Conservation (phyloP, 2,797 vertebrate genomes). For the Coendou prehensilis region DNA sequence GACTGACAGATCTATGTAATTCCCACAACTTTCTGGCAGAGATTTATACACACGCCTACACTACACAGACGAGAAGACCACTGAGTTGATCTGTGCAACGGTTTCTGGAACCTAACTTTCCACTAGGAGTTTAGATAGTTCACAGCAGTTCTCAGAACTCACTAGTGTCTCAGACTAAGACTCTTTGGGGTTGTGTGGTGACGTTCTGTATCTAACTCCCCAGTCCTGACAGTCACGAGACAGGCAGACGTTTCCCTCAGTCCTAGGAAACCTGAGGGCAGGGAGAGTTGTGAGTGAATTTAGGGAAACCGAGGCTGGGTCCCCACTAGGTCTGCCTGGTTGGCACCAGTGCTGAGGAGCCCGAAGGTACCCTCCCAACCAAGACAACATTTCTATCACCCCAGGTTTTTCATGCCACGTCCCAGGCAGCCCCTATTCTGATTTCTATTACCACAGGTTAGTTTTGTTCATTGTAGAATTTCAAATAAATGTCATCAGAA, state of each 20-base stretch:
- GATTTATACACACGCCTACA: not conserved
- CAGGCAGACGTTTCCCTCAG: slow-evolving; percentile 4
- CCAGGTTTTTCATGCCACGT: not conserved
- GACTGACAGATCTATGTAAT: not conserved
- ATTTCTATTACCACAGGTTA: not conserved
- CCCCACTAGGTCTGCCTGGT: not conserved
- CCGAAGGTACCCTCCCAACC: not conserved
- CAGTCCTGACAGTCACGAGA: not conserved
- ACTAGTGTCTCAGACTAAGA: slow-evolving; percentile 37
- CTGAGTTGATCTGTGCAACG: not conserved
- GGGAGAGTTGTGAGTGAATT: slow-evolving; percentile 1
- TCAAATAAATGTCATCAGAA: slow-evolving; percentile 43
- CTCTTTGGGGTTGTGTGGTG: slow-evolving; percentile 42
- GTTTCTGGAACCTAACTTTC: slow-evolving; percentile 43
- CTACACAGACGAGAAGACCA: not conserved
- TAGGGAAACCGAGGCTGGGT: slow-evolving; percentile 1
- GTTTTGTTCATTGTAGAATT: slow-evolving; percentile 51
- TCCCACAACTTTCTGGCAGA: not conserved
- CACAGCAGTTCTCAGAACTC: slow-evolving; percentile 40
- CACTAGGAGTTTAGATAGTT: slow-evolving; percentile 7
- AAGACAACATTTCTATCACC: slow-evolving; percentile 9
- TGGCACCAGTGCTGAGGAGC: not conserved
- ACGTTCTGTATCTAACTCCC: not conserved
- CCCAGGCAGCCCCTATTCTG: not conserved
- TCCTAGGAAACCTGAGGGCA: slow-evolving; percentile 35